phyloP scores from a whole-genome alignment of 2,113 vertebrate species.

The Tautogolabrus adspersus region DNA sequence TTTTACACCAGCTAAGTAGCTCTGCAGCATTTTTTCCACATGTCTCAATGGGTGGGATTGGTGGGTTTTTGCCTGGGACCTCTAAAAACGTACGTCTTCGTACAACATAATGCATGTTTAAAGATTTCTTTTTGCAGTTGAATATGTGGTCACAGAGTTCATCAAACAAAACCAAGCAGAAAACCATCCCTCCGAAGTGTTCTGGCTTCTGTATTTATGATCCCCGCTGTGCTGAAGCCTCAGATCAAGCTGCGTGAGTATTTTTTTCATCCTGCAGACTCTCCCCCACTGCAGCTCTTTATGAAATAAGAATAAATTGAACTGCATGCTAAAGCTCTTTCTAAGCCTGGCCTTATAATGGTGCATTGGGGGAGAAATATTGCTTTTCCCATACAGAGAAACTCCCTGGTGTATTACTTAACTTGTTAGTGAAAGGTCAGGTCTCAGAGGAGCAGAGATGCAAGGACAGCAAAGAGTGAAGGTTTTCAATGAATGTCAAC shows the following conservation, averaged over 20 bases:
- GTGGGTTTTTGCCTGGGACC: neutral
- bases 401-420: constrained; percentile 62
- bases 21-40: neutral
- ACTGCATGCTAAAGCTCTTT: constrained; percentile 44
- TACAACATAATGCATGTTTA: neutral
- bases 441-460: constrained; percentile 13
- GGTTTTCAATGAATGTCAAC: constrained; percentile 41
- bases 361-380: constrained; percentile 30
- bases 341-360: constrained; percentile 43
- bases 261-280: constrained; percentile 37
- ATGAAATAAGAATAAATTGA: constrained; percentile 71
- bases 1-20: neutral
- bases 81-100: neutral
- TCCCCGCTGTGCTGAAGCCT: constrained; percentile 31
- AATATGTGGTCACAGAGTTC: neutral
- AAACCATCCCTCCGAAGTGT: constrained; percentile 7
- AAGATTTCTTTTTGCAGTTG: neutral
- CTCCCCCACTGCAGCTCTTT: constrained; percentile 35
- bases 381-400: constrained; percentile 51
- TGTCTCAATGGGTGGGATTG: neutral
- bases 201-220: constrained; percentile 40
- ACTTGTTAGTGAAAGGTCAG: constrained; percentile 66
- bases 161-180: constrained; percentile 24
- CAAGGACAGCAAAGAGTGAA: constrained; percentile 44
- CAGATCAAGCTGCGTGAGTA: constrained; percentile 42